Conservation (phyloP, 2,888 invertebrate species). For the Drosophila testacea region DNA sequence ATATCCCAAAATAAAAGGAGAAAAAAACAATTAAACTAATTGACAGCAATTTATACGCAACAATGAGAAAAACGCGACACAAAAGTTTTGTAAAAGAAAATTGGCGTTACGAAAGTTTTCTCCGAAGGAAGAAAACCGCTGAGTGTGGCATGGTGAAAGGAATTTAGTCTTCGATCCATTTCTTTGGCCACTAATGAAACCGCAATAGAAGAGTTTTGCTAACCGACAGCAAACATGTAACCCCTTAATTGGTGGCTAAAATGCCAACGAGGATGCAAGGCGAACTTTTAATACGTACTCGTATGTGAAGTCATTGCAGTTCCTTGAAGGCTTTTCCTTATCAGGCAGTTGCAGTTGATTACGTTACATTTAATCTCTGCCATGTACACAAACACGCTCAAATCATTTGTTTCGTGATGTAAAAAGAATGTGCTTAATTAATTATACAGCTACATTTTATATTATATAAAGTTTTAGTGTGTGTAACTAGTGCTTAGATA, state of each 20-base stretch:
- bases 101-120: slow-evolving; percentile 65
- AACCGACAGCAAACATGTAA: slow-evolving; percentile 43
- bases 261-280: slow-evolving; percentile 24
- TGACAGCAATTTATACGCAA: slow-evolving; percentile 75
- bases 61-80: slow-evolving; percentile 46
- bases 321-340: neutral
- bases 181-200: slow-evolving; percentile 61
- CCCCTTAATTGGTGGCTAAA: slow-evolving; percentile 45
- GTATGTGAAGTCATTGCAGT: slow-evolving; percentile 7
- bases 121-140: slow-evolving; percentile 57
- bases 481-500: neutral
- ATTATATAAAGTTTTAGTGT: neutral
- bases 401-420: neutral
- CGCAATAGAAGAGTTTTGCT: slow-evolving; percentile 47
- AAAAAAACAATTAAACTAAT: slow-evolving; percentile 76
- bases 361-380: slow-evolving; percentile 10
- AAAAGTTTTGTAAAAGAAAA: slow-evolving; percentile 60
- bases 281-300: slow-evolving; percentile 22
- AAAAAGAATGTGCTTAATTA: neutral
- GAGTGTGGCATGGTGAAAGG: slow-evolving; percentile 30
- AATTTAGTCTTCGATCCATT: slow-evolving; percentile 53
- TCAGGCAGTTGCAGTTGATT: slow-evolving; percentile 12
- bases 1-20: slow-evolving; percentile 21
- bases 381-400: neutral
- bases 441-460: neutral